Evolutionary conservation across 35 echinoderm and acorn worm species (phyloP).

Genomic region (Holothuria glaberrima): DNA sequence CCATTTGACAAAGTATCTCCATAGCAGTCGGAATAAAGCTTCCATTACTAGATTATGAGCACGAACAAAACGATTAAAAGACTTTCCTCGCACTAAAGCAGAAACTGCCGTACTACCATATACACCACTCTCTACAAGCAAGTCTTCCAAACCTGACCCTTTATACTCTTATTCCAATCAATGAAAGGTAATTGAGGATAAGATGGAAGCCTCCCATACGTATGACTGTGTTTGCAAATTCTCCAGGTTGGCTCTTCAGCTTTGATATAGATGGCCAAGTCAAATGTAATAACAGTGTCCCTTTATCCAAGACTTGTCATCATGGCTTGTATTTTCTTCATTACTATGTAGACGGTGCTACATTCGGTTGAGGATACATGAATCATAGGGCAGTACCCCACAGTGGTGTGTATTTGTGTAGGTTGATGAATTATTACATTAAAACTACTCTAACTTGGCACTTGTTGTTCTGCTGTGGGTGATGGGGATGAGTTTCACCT

Average conservation of each 20-base stretch:
- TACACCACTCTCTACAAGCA: conserved; percentile 40
- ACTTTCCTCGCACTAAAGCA: conserved; percentile 21
- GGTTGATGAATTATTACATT: conserved; percentile 27
- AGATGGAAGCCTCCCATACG: conserved; percentile 56
- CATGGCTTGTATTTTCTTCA: conserved; percentile 42
- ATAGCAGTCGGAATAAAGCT: neutral
- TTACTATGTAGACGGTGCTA: conserved; percentile 46
- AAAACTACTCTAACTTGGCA: conserved; percentile 24
- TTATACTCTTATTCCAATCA: conserved; percentile 29
- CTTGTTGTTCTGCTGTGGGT: neutral
- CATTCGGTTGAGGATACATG: conserved; percentile 43
- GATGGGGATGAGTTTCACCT: conserved; percentile 15
- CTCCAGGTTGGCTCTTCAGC: conserved; percentile 24
- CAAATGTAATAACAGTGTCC: conserved; percentile 46
- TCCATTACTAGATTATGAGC: conserved; percentile 52
- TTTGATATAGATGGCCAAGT: conserved; percentile 39
- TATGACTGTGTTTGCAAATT: conserved; percentile 27
- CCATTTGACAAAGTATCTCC: neutral
- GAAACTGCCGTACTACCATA: conserved; percentile 35
- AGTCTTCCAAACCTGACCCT: conserved; percentile 34
- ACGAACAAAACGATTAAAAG: conserved; percentile 29
- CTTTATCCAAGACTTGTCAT: conserved; percentile 43
- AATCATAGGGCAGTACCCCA: conserved; percentile 54
- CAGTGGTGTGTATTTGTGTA: neutral
- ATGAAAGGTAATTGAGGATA: neutral